Conservation (phyloP, 1,140 invertebrate genomes). For the Acromyrmex charruanus region DNA sequence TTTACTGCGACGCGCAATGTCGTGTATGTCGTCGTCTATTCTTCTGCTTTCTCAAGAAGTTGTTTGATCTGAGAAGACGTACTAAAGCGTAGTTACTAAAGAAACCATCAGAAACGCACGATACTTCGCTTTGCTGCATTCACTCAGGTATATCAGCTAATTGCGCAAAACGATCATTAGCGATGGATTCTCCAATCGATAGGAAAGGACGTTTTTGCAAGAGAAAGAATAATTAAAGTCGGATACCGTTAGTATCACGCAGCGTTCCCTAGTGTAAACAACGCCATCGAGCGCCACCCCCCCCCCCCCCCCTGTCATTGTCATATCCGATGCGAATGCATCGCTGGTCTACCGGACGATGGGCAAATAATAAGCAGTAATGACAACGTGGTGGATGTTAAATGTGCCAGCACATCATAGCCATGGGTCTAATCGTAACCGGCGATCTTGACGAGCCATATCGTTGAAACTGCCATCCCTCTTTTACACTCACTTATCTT, state of each 20-base stretch:
- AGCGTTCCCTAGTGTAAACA: constrained; percentile 67
- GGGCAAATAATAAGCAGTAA: constrained; percentile 75
- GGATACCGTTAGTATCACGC: constrained; percentile 6
- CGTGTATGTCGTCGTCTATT: background rate
- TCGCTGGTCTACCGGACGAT: constrained; percentile 20
- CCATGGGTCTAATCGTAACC: constrained; percentile 49
- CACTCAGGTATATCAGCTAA: background rate
- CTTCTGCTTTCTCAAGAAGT: background rate
- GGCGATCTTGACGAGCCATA: constrained; percentile 65
- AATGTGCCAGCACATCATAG: constrained; percentile 50
- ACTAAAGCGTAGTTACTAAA: background rate
- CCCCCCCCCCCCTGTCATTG: constrained; percentile 3
- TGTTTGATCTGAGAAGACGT: background rate
- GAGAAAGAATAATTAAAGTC: constrained; percentile 70
- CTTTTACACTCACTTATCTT: constrained; percentile 51
- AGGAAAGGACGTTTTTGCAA: background rate
- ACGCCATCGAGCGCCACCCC: constrained; percentile 30
- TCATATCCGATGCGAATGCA: constrained; percentile 6
- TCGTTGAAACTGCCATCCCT: constrained; percentile 48
- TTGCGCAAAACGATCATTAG: constrained; percentile 1
- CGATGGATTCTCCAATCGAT: constrained; percentile 44
- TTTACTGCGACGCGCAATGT: background rate
- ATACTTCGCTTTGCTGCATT: background rate
- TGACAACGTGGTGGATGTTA: constrained; percentile 65
- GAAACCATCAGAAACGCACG: background rate